Conservation (phyloP, 2,888 invertebrate genomes). For the Dorcus parallelipipedus region DNA sequence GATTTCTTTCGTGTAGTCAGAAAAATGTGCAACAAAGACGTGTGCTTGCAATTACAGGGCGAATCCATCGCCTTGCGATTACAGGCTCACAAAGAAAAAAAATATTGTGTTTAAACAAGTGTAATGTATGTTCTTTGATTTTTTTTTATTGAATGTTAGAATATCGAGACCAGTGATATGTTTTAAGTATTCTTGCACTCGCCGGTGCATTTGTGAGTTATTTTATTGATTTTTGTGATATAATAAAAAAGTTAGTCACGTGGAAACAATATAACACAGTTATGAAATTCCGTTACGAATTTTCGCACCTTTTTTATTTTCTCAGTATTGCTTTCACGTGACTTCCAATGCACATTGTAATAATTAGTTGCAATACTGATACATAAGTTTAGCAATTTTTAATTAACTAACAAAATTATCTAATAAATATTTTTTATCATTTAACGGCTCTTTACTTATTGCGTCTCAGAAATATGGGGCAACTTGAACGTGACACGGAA, state of each 20-base stretch:
- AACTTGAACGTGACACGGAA: no score
- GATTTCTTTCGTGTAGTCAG: conserved; percentile 8
- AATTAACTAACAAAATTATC: conserved; percentile 44
- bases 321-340: conserved; percentile 39
- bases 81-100: conserved; percentile 1
- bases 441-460: conserved; percentile 9
- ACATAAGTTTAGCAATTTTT: conserved; percentile 43
- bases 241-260: conserved; percentile 26
- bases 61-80: not conserved
- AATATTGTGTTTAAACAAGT: conserved; percentile 3
- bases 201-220: conserved; percentile 39
- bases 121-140: conserved; percentile 1
- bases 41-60: conserved; percentile 4
- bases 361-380: conserved; percentile 44
- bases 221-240: conserved; percentile 44
- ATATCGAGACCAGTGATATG: conserved; percentile 45
- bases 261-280: conserved; percentile 12
- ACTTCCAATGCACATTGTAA: conserved; percentile 42
- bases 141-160: conserved; percentile 19
- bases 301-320: conserved; percentile 16
- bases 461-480: no score
- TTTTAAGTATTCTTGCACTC: conserved; percentile 46
- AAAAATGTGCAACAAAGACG: conserved; percentile 12
- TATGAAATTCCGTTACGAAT: conserved; percentile 10
- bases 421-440: conserved; percentile 49